Base-by-base conservation (phyloP, 2,113 vertebrate species). In the Myiagra hebetior region DNA sequence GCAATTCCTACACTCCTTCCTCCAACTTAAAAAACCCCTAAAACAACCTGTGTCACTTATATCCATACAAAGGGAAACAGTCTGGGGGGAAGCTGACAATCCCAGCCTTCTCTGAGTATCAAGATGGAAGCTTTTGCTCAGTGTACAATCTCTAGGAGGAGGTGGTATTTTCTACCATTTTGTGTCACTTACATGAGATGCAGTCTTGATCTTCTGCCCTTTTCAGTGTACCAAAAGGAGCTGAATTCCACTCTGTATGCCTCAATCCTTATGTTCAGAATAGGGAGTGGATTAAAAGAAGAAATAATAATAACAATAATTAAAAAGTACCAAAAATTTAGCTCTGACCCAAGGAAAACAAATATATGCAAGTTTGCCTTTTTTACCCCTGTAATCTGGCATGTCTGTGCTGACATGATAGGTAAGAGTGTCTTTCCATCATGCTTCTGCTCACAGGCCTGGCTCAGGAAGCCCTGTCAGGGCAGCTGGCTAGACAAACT, bases 351-450 rank as follows among this genome's bases (percentile, higher is more conserved):
- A 64, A 67, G 15, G 9, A 10, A 80, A 87, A 22, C 7, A 18
- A 59, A 21, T 67, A n/a, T 31, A 41, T 0, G 0, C 5, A 4
- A 1, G 0, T 49, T 53, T 50, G 18, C 5, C 1, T 50, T 59
- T 69, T 88, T 42, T 20, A 47, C 17, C 8, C 4, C n/a, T 87
- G 17, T 27, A 70, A 14, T 70, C 18, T 60, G n/a, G n/a, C n/a
- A 28, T 28, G 8, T 55, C 56, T 53, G 9, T 68, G 19, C 50
- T 65, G 73, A 17, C 14, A 18, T 26, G 15, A 22, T 17, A 19
- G 22, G 8, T 14, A 17, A 13, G 31, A 67, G 7, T 16, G 33
- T 56, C 8, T 73, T 69, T 59, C 15, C 79, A 35, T 53, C 6
- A 12, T 47, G 10, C 15, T 42, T 60, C 11, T 85, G 24, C 44